Evolutionary conservation across 2,797 vertebrate genomes (phyloP), one percentile per base, ranked within the genome.

Genomic region (Miichthys miiuy): DNA sequence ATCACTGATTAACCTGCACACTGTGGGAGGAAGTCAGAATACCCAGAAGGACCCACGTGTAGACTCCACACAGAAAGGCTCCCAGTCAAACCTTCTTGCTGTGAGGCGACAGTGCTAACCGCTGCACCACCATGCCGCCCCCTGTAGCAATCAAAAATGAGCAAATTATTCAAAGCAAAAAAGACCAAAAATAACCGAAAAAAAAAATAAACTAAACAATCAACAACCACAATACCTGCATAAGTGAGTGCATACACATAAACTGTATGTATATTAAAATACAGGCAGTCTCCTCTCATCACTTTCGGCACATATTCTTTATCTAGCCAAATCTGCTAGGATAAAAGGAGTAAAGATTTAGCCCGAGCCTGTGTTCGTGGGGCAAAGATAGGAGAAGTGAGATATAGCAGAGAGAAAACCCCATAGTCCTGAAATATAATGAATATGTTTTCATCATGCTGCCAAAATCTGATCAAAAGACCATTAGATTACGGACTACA

Each of bases 391-490:
- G 16, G 13, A 46, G 61, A 68, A 73, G 62, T 6, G 23, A 71
- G 80, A 87, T 81, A 84, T 84, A 81, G 52, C 30, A 50, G 18
- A 58, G 38, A 77, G 55, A 77, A 75, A 82, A 50, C 62, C 79
- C 57, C 34, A 47, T 48, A 70, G 77, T 68, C 48, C 41, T 77
- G 50, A 54, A 81, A 77, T 73, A 88, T 83, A 86, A 91, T 85
- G 72, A 80, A 72, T 74, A 71, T 38, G 76, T 74, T 80, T 79
- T 61, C 78, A 89, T 90, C 77, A 71, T 27, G 68, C 63, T 38
- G 69, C 74, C 62, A 58, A 60, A 76, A 75, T 87, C 72, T 57
- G 83, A 91, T 88, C 34, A 38, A 38, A 77, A 82, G 38, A 82
- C 16, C 41, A 30, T 4, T 16, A 76, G 65, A 78, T 67, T 81